Percentiles rank a stretch among this genome's conserved stretches.
Conservation (phyloP, 2,888 invertebrate species). For the Polymixis flavicincta region DNA sequence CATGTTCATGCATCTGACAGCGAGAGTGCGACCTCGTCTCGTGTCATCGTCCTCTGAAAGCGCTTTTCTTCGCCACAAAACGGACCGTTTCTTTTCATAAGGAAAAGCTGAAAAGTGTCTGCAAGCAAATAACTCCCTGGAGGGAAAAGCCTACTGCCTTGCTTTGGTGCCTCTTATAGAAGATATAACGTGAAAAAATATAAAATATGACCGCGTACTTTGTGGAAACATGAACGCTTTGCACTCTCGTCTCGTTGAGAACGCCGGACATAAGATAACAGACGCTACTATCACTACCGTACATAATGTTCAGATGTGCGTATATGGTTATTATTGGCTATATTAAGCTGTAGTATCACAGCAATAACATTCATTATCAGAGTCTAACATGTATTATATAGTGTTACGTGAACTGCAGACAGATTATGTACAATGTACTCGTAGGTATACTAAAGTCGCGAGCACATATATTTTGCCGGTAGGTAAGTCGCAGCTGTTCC, state of each 20-base stretch:
- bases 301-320: constrained; percentile 20
- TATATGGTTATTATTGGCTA: constrained; percentile 22
- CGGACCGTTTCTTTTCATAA: constrained; percentile 90
- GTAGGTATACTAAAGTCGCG: constrained; percentile 42
- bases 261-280: constrained; percentile 38
- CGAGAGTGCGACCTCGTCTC: constrained; percentile 89
- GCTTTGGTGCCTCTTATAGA: constrained; percentile 83
- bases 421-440: constrained; percentile 49
- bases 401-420: constrained; percentile 28
- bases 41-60: constrained; percentile 91
- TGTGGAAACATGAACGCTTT: constrained; percentile 70
- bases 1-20: constrained; percentile 87
- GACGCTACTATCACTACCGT: constrained; percentile 19
- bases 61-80: constrained; percentile 90
- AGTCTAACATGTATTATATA: constrained; percentile 29
- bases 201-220: constrained; percentile 79
- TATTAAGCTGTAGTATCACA: constrained; percentile 31
- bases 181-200: constrained; percentile 85
- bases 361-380: constrained; percentile 45
- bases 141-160: constrained; percentile 89
- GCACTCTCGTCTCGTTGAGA: constrained; percentile 57
- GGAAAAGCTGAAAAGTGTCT: constrained; percentile 91
- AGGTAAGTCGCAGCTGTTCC: constrained; percentile 76
- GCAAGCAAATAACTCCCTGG: constrained; percentile 90
- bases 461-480: constrained; percentile 59